Percentiles rank a stretch among this genome's conserved stretches.
Evolutionary conservation across 2,888 invertebrate genomes (phyloP).

Genomic region (Hipparchia sbordonii): DNA sequence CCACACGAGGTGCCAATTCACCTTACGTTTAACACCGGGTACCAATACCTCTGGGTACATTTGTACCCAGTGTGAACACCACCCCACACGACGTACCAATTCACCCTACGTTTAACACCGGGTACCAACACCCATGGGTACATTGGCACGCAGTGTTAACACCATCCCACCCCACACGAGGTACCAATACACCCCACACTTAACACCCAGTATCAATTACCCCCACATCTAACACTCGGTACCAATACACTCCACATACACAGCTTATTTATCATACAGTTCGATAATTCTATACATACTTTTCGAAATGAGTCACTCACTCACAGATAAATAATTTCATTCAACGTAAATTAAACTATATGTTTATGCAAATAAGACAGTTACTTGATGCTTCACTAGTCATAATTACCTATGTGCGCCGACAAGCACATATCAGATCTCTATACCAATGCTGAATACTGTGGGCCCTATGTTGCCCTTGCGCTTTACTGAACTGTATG

Average conservation of each 20-base stretch:
- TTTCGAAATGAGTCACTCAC: no score
- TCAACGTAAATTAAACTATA: no score
- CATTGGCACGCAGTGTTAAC: neutral
- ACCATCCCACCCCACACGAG: neutral
- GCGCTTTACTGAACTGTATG: neutral
- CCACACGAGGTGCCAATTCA: neutral
- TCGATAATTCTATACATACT: neutral
- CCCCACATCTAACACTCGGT: neutral
- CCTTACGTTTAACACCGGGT: no score
- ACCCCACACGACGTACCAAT: neutral
- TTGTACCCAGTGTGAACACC: neutral
- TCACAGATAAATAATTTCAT: no score
- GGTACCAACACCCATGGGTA: neutral
- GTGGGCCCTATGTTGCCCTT: no score
- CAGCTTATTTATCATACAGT: slow-evolving; percentile 2
- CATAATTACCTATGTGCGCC: no score
- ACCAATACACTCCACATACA: neutral
- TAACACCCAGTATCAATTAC: neutral
- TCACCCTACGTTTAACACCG: neutral
- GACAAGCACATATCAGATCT: no score
- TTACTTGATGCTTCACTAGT: no score
- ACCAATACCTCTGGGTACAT: no score
- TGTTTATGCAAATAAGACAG: no score
- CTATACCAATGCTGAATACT: no score
- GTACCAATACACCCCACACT: neutral